Conservation (phyloP, 1,140 invertebrate genomes). For the Macrostomum lignano region DNA sequence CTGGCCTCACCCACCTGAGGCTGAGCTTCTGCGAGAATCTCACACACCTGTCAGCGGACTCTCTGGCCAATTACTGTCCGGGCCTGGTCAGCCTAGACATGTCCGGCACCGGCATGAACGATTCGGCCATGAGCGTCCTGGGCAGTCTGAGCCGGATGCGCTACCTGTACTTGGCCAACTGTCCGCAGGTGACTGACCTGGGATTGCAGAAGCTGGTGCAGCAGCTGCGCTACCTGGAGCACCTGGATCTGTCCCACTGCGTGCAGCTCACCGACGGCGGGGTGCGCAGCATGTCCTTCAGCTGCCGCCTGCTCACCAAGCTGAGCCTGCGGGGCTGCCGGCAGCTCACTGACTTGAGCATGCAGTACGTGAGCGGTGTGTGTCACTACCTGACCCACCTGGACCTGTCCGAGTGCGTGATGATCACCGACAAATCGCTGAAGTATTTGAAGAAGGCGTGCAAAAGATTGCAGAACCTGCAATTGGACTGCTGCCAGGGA, state of each 20-base stretch:
- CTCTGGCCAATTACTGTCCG: constrained; percentile 22
- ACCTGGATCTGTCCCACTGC: constrained; percentile 25
- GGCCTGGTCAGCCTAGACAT: constrained; percentile 22
- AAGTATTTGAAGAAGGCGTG: no score
- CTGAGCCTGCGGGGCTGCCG: constrained; percentile 24
- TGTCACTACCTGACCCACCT: constrained; percentile 20
- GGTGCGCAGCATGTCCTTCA: constrained; percentile 28
- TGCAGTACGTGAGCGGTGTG: constrained; percentile 27
- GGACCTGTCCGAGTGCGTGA: constrained; percentile 22
- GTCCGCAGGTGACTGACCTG: constrained; percentile 21
- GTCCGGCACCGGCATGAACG: constrained; percentile 15
- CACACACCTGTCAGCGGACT: constrained; percentile 22
- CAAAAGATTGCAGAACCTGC: no score
- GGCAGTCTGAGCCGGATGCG: constrained; percentile 17
- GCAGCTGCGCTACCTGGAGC: constrained; percentile 22
- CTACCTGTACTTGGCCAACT: constrained; percentile 19
- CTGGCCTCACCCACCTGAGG: constrained; percentile 19
- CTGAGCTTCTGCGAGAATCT: constrained; percentile 26
- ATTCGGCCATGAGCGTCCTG: constrained; percentile 16
- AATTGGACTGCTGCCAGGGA: no score
- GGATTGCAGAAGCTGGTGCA: constrained; percentile 28
- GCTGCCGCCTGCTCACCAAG: constrained; percentile 20
- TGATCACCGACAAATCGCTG: no score
- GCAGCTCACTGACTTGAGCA: constrained; percentile 24
- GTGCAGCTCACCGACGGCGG: constrained; percentile 26